These are phyloP conservation scores for Ceratothoa steindachneri DNA, from an alignment of 2,888 invertebrate species.

Conservation along the genomic window DNA sequence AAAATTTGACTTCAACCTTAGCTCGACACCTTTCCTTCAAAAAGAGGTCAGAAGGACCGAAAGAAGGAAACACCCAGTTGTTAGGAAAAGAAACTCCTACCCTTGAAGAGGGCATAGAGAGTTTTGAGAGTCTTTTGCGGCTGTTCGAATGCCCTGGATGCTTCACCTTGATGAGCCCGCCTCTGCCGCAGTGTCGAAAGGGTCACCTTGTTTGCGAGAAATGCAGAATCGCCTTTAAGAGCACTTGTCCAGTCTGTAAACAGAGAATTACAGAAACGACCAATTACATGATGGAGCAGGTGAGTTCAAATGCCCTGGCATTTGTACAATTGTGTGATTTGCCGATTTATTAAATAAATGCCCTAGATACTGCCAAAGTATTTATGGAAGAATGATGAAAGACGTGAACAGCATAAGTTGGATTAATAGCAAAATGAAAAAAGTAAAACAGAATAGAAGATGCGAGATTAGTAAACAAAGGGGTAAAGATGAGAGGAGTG, in stretches of 20 bases:
- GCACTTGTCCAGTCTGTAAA: constrained; percentile 47
- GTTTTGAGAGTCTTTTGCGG: constrained; percentile 46
- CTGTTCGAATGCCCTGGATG: constrained; percentile 48
- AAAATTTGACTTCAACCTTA: not conserved
- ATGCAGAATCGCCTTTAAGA: constrained; percentile 40
- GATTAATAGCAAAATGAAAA: no score
- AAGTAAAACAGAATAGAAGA: no score
- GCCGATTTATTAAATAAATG: no score
- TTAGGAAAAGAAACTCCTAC: not conserved
- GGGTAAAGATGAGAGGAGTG: no score
- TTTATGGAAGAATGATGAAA: no score
- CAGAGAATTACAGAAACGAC: constrained; percentile 47
- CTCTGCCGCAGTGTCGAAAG: constrained; percentile 48
- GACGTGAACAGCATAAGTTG: no score
- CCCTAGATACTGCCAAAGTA: no score
- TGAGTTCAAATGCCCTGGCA: no score
- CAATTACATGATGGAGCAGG: constrained; percentile 49
- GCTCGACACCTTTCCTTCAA: not conserved
- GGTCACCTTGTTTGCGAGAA: constrained; percentile 47
- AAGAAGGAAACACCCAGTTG: not conserved
- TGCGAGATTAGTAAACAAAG: no score
- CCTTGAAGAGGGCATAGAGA: constrained; percentile 26
- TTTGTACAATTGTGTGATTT: no score
- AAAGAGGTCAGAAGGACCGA: not conserved
- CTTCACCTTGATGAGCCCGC: constrained; percentile 44